These are phyloP conservation scores for Candidula unifasciata DNA, from an alignment of 2,888 invertebrate species.

Conservation along the genomic window DNA sequence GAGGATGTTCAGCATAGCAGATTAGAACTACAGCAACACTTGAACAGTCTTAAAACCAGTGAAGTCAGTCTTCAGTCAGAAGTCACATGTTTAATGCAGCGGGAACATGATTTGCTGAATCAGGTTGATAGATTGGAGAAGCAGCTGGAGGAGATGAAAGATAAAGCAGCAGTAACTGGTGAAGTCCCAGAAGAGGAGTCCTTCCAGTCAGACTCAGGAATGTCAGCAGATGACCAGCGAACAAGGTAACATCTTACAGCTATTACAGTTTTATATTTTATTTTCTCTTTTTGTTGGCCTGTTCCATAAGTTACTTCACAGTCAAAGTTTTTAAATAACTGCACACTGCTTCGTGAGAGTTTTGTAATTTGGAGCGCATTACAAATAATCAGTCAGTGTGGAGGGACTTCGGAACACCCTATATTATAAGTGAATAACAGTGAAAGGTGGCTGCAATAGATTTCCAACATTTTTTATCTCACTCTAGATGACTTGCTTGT, in stretches of 20 bases:
- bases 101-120: slow-evolving; percentile 52
- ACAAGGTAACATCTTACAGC: slow-evolving; percentile 26
- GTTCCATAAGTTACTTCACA: no score
- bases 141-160: slow-evolving; percentile 36
- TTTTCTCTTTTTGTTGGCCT: no score
- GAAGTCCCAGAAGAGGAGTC: slow-evolving; percentile 42
- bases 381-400: no score
- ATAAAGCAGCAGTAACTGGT: slow-evolving; percentile 20
- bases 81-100: slow-evolving; percentile 38
- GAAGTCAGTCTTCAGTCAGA: slow-evolving; percentile 45
- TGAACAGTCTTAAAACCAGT: slow-evolving; percentile 33
- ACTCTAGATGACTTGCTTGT: no score
- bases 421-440: no score
- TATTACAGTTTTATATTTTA: no score
- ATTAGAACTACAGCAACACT: slow-evolving; percentile 41
- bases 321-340: no score
- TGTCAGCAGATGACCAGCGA: slow-evolving; percentile 44
- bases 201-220: slow-evolving; percentile 43
- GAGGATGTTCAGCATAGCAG: slow-evolving; percentile 29
- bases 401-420: no score
- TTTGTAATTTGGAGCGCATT: no score
- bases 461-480: no score
- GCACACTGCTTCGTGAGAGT: no score
- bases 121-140: slow-evolving; percentile 53
- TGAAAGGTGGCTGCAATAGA: no score